Base-by-base conservation (phyloP, 2,113 vertebrate genomes). In the Rhinogobius similis region DNA sequence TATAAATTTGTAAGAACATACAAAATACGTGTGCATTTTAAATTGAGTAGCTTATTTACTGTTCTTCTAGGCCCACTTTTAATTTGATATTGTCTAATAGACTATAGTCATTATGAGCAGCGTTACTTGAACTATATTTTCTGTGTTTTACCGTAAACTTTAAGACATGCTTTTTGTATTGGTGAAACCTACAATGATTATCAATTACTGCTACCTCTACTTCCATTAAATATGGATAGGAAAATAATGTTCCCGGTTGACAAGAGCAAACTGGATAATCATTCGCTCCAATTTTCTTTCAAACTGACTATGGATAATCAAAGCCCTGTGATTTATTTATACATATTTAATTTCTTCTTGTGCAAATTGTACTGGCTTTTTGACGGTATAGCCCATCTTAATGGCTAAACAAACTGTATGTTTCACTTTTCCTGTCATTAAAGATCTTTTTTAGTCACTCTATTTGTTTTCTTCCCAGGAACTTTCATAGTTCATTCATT, bases 361-460 rank as follows among this genome's bases (percentile, higher is more conserved):
- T 85, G 76, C 68, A 77, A 44, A 46, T 77, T 91, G 84, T 84
- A 88, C 82, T 92, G 88, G 89, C 85, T 92, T 91, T 88, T 90
- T 89, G 91, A 88, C 92, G 92, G 87, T 65, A 88, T 72, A 92
- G 92, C 88, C 92, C 90, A 91, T 92, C 93, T 93, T 90, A 90
- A 71, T 88, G 83, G 76, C 61, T 91, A 91, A 90, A 90, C 92
- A 93, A 78, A 82, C 74, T 80, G 70, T 93, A 92, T 94, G 93
- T 95, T 94, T 94, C 93, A 96, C 93, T 92, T 95, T 94, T 95
- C 94, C 94, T 96, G 94, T 94, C 90, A 98, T 96, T 97, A 96
- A 98, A 98, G 77, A 86, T 93, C 93, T 91, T 87, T 96, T 96
- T 96, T 98, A 95, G 82, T 27, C 43, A 0, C 3, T 55, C 41